A percentile compares a stretch with the other conserved stretches of the same genome.
phyloP scores from a whole-genome alignment of 2,888 invertebrate species.

The Griposia aprilina region DNA sequence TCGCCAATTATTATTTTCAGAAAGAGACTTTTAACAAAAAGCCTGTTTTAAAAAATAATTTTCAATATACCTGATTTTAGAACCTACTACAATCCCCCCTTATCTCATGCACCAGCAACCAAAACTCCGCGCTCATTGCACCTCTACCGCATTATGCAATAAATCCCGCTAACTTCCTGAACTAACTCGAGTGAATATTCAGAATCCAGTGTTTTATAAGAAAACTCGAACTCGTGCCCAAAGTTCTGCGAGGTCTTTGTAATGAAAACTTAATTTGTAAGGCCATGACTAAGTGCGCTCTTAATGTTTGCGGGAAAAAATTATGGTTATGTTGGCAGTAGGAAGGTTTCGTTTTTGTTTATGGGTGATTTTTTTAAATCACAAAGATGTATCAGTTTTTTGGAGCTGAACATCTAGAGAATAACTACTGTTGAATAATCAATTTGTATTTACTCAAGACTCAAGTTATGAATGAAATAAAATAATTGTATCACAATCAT shows the following conservation, averaged over 20 bases:
- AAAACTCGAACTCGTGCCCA: slow-evolving; percentile 51
- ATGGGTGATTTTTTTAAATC: too few species aligned
- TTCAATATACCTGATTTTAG: not conserved
- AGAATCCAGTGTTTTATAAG: slow-evolving; percentile 61
- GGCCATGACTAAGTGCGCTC: slow-evolving; percentile 44
- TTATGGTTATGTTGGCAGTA: not conserved
- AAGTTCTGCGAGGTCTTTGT: slow-evolving; percentile 55
- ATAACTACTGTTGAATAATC: not conserved
- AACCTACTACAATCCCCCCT: too few species aligned
- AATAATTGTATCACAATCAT: too few species aligned
- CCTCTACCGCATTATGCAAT: slow-evolving; percentile 67
- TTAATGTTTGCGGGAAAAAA: slow-evolving; percentile 37
- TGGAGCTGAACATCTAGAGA: not conserved
- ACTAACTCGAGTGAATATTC: slow-evolving; percentile 66
- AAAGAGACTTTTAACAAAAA: not conserved
- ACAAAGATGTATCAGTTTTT: too few species aligned
- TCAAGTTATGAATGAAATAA: too few species aligned
- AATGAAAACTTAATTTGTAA: slow-evolving; percentile 67
- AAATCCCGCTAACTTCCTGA: slow-evolving; percentile 68
- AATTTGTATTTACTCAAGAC: too few species aligned
- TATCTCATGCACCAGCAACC: slow-evolving; percentile 16
- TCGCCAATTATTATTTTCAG: not conserved
- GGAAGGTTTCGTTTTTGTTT: not conserved
- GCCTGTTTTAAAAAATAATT: not conserved
- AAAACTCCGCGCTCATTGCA: slow-evolving; percentile 51